Percentiles rank a stretch among this genome's conserved stretches.
phyloP scores from a whole-genome alignment of 1,140 invertebrate species.

The Gryllus bimaculatus region DNA sequence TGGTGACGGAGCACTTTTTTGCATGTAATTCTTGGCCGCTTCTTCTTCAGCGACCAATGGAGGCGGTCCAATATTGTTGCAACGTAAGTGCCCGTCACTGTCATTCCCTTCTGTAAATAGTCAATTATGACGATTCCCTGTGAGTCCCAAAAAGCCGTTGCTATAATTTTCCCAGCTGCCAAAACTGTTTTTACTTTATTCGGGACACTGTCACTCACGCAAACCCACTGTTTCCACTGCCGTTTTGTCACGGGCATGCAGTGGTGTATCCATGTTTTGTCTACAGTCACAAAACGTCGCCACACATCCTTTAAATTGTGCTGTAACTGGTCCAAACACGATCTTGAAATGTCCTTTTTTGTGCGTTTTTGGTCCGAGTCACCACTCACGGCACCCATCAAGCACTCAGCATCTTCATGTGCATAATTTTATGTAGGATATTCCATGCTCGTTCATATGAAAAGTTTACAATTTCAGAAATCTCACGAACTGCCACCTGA shows the following conservation, averaged over 20 bases:
- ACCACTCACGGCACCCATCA: conserved; percentile 31
- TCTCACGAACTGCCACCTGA: background rate
- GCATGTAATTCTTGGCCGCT: conserved; percentile 29
- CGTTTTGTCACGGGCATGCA: conserved; percentile 23
- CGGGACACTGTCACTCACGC: conserved; percentile 2
- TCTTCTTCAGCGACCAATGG: conserved; percentile 23
- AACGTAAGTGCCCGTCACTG: conserved; percentile 30
- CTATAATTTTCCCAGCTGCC: conserved; percentile 30
- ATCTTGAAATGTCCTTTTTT: conserved; percentile 16
- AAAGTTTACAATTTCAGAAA: background rate
- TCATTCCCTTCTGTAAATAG: conserved; percentile 38
- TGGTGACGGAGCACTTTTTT: conserved; percentile 34
- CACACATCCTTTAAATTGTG: conserved; percentile 19
- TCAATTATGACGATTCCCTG: conserved; percentile 33
- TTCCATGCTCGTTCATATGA: background rate
- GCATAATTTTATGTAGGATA: conserved; percentile 21
- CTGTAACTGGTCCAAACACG: conserved; percentile 22
- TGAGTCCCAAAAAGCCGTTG: conserved; percentile 32
- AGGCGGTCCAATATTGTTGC: conserved; percentile 24
- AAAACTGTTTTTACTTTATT: conserved; percentile 26
- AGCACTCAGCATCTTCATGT: conserved; percentile 27
- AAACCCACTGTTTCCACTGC: conserved; percentile 22
- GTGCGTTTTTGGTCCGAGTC: conserved; percentile 29
- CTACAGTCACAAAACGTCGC: conserved; percentile 21
- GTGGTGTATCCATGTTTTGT: conserved; percentile 24